phyloP scores from a whole-genome alignment of 2,113 vertebrate species.

The Ophiodon elongatus region DNA sequence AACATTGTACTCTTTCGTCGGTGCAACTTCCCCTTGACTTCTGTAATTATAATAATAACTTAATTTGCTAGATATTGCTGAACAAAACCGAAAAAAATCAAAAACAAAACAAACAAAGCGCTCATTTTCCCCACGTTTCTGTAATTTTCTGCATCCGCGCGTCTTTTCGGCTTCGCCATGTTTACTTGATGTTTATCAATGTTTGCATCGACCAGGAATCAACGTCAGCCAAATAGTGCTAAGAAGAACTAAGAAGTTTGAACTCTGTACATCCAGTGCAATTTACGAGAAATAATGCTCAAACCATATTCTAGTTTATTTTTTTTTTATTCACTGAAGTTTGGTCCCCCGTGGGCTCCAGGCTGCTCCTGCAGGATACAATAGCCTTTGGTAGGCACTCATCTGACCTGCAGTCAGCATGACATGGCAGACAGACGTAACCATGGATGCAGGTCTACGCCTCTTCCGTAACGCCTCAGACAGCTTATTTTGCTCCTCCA shows the following conservation, averaged over 20 bases:
- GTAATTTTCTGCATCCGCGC: background rate
- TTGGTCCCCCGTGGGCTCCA: no score
- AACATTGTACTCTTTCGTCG: background rate
- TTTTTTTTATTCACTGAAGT: no score
- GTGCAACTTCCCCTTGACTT: background rate
- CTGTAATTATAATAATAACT: background rate
- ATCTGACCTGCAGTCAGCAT: slow-evolving; percentile 8
- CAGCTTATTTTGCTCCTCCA: slow-evolving; percentile 68
- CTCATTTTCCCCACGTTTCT: background rate
- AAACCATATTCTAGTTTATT: background rate
- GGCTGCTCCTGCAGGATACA: background rate
- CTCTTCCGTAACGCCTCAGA: slow-evolving; percentile 48
- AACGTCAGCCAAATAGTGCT: background rate
- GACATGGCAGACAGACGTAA: slow-evolving; percentile 30
- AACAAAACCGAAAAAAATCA: background rate
- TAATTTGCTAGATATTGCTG: background rate
- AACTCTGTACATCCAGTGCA: background rate
- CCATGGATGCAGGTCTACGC: slow-evolving; percentile 2
- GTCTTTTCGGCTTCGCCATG: background rate
- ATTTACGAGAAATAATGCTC: background rate
- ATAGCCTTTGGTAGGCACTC: background rate
- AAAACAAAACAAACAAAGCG: no score
- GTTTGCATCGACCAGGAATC: background rate
- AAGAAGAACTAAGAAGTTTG: background rate
- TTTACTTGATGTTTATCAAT: background rate